Base-by-base conservation (phyloP, 2,797 vertebrate genomes). In the Malurus splendens region DNA sequence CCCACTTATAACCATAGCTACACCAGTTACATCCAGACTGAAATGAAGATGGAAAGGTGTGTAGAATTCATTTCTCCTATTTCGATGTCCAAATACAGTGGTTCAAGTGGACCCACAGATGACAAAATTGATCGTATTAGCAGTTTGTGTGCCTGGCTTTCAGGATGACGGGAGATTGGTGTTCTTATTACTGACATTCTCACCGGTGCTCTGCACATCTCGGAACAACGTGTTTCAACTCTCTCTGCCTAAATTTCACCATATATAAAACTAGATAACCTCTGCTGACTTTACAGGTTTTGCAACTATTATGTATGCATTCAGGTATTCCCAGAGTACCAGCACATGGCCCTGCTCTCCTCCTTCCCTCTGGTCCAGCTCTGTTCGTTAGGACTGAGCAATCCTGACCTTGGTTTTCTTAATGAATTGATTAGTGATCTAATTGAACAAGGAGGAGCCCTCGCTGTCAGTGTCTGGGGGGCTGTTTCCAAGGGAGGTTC, bases 251-350 rank as follows among this genome's bases (percentile, higher is more conserved):
- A 48, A 80, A 74, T 86, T 91, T 89, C 67, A 25, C 80, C 70
- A 60, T 60, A 19, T 71, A 52, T 89, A 76, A 92, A 84, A 87
- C 56, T 50, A 70, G 80, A 76, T 87, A 86, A 79, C 80, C 44
- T 85, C 82, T 72, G 72, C 82, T 89, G 79, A 71, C 81, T 71
- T 85, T 23, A 84, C 68, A 77, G 93, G 82, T 90, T 92, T 77
- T 90, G 90, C 70, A 89, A 28, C 83, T 90, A 3, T 90, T 80
- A 68, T 27, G 27, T 68, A 54, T 41, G 68, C 12, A 1, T 57
- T 90, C 44, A 23, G 70, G 78, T 85, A 76, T 87, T 93, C 41
- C 61, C 7, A 0, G 78, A 77, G 78, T 36, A 51, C n/a, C 38
- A 68, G 88, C 68, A 47, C 44, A 9, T 30, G 64, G 74, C 48